Evolutionary conservation across 23 tunicate species (phyloP), one percentile per base, ranked within the genome.

Genomic region (Trididemnum clinides): DNA sequence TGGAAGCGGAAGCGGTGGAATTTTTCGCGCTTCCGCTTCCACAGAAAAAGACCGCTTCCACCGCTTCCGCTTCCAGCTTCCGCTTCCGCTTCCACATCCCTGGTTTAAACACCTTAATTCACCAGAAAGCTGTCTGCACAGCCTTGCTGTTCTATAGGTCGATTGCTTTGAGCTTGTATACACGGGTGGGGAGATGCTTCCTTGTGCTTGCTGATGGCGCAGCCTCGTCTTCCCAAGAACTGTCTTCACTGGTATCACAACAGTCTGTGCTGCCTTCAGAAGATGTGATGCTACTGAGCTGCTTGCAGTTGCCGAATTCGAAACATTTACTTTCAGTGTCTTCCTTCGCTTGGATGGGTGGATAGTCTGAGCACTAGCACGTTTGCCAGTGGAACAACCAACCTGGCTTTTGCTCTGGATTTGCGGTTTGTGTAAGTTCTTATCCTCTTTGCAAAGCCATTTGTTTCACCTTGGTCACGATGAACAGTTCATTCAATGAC

Each of bases 361-460:
- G 69, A 62, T 19, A 44, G 54, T 44, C 15, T 44, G 54, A 44
- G 15, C 54, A 62, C 69, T 62, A 62, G 26, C 69, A 62, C 21
- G 69, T 62, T 62, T 62, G 22, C 69, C 69, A 62, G 69, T 62
- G 69, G 69, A 62, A 62, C 21, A 62, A 6, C 69, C 69, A 12
- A 62, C 69, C 69, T 62, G 69, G 27, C 69, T 26, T 62, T 62
- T 62, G 69, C 69, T 62, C 69, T 62, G 69, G 27, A 62, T 62
- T 62, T 62, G 69, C 69, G 6, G 27, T 62, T 62, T 62, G 69
- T 62, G 6, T 62, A 7, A 15, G 15, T 62, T 4, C 69, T 15
- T 15, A 62, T 12, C 27, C 69, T 62, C 69, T 62, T 62, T 62
- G 69, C 69, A 21, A 12, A 62, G 69, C 27, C 27, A 62, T 62